Base-by-base conservation (phyloP, 2,797 vertebrate genomes). In the Labeo calbasu region DNA sequence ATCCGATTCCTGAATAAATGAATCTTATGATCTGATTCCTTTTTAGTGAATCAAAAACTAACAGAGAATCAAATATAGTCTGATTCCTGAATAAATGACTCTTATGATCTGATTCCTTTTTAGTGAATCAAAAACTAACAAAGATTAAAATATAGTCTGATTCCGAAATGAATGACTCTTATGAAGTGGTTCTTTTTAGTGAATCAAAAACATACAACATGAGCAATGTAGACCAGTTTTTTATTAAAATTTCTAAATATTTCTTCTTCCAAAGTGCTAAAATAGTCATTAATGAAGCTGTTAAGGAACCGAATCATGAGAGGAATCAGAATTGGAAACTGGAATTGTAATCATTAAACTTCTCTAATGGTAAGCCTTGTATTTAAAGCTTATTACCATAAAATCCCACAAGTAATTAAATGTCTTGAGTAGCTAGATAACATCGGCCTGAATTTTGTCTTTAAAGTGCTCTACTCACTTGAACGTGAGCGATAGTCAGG, bases 381-480 rank as follows among this genome's bases (percentile, higher is more conserved):
- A 12, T 63, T 50, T 78, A 63, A 65, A 32, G 76, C 2, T 15
- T 63, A 28, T 63, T 63, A 13, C 28, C 12, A n/a, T 73, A 50
- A 51, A 73, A 66, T 36, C 17, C 11, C 10, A 5, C 28, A 23
- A 46, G 6, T 46, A 71, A 59, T 43, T 23, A 19, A 75, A 51
- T 63, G 46, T 51, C 57, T 63, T 14, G 13, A 36, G 57, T 63
- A 63, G 19, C 53, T 61, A 6, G 51, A 70, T 81, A 82, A 32
- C 11, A 57, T 81, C 79, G 48, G 66, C 21, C 77, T 23, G 65
- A 12, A 57, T 69, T 55, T 79, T 11, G 50, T 79, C 46, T 79
- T 79, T 66, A 69, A 69, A 68, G 63, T 68, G 36, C 77, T 79
- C 28, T 28, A 46, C 51, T 81, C 53, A 15, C 28, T 32, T 32